A percentile compares a stretch with the other conserved stretches of the same genome.
phyloP scores from a whole-genome alignment of 2,888 invertebrate genomes.

The Oscheius myriophilus region DNA sequence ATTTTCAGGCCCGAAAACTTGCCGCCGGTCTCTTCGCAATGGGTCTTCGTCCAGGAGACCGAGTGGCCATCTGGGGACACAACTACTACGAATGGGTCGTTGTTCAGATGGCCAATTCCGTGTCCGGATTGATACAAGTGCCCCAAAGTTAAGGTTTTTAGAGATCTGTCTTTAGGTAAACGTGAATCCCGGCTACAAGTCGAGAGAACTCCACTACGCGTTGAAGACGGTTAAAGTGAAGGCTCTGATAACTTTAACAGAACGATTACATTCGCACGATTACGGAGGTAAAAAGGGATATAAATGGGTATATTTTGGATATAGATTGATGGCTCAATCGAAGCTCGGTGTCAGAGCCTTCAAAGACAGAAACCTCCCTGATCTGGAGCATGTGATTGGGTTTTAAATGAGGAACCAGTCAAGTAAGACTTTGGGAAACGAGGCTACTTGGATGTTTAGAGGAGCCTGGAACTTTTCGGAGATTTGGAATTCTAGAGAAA shows the following conservation, averaged over 20 bases:
- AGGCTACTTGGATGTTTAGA: constrained; percentile 2
- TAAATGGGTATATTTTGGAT: background rate
- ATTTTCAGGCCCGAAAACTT: constrained; percentile 77
- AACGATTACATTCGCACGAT: constrained; percentile 76
- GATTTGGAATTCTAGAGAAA: constrained; percentile 71
- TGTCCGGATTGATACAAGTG: constrained; percentile 81
- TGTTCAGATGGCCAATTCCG: constrained; percentile 79
- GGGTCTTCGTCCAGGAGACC: constrained; percentile 81
- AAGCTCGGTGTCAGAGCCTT: background rate
- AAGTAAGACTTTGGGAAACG: background rate
- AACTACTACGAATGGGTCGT: constrained; percentile 83
- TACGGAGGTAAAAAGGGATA: constrained; percentile 38
- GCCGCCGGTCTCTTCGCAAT: constrained; percentile 80
- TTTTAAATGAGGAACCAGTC: background rate
- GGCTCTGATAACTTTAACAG: constrained; percentile 78
- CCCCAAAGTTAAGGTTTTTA: constrained; percentile 42
- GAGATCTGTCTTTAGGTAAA: constrained; percentile 75
- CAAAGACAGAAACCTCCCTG: constrained; percentile 7
- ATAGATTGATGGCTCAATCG: background rate
- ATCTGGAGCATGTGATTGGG: constrained; percentile 19
- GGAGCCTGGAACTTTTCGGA: constrained; percentile 71
- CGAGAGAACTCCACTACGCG: constrained; percentile 80
- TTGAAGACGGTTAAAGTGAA: constrained; percentile 78
- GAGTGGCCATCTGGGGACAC: constrained; percentile 83
- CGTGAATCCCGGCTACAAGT: constrained; percentile 81